Percentiles rank a stretch among this genome's conserved stretches.
These are phyloP conservation scores for Ischnura elegans DNA, from an alignment of 2,888 invertebrate species.

Conservation along the genomic window DNA sequence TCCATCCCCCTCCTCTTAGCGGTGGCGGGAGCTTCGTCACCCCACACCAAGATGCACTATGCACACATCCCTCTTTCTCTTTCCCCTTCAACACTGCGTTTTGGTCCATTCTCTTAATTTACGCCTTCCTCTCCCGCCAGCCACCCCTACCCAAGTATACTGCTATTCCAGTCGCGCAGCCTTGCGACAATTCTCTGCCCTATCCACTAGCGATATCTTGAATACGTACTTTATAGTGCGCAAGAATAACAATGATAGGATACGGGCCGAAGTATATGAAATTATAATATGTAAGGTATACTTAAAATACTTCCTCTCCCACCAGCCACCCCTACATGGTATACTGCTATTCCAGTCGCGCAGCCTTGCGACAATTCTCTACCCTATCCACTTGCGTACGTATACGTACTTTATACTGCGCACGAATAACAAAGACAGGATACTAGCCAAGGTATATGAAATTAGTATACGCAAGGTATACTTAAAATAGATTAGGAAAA, in stretches of 20 bases:
- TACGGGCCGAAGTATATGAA: no score
- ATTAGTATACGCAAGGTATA: no score
- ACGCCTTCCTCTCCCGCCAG: not conserved
- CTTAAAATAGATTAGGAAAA: no score
- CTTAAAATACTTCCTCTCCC: not conserved
- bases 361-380: not conserved
- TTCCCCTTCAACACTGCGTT: not conserved
- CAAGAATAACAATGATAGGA: no score
- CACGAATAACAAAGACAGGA: no score
- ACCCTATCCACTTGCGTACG: not conserved
- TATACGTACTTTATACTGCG: no score
- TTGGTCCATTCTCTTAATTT: conserved; percentile 55
- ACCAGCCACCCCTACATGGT: not conserved
- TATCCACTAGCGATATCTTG: no score
- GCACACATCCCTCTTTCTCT: not conserved
- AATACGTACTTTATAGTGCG: no score
- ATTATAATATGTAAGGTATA: no score
- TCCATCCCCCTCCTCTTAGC: not conserved
- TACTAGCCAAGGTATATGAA: no score
- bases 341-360: not conserved
- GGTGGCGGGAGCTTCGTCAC: not conserved
- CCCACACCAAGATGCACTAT: not conserved
- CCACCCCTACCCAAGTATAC: not conserved
- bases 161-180: not conserved
- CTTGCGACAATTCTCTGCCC: not conserved